Evolutionary conservation across 1,140 invertebrate genomes (phyloP), one percentile per base, ranked within the genome.

Genomic region (Nautilus pompilius): DNA sequence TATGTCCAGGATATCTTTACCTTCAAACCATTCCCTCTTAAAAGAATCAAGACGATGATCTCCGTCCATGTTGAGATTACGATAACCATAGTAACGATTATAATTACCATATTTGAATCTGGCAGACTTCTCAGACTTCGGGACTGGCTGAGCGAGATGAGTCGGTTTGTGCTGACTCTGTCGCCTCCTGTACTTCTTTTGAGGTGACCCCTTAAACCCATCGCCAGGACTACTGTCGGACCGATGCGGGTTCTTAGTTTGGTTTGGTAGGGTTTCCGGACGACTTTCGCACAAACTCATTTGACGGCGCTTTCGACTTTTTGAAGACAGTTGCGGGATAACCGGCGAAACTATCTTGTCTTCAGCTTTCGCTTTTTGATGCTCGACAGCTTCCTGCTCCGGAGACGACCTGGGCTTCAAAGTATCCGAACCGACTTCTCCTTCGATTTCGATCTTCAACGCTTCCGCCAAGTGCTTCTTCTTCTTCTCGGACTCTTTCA

Each of bases 41-140:
- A 99, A 91, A 56, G 90, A 88, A 67, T 88, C 87, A 51, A 99
- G 81, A 54, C 97, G 86, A 30, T 89, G 84, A 83, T 99, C 96
- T 63, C 89, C 84, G 63, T 90, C 89, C 49, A 90, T 87, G 69
- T 90, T 87, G 22, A 88, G 85, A 82, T 95, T 96, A 29, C 95
- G 86, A 80, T 98, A 97, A 10, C 95, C 95, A 80, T 97, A 98
- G 85, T 98, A 98, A 76, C 93, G 89, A 78, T 94, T 92, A 82
- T 97, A 98, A 83, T 99, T 98, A 46, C 96, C 96, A 86, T 92
- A 96, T 63, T 93, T 90, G 83, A 94, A 98, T 60, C 75, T 76
- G 24, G 63, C 30, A 17, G 69, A 70, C 63, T 70, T 63, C 33
- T 63, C 48, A 57, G 59, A 60, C 36, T 65, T 34, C 10, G 34